These are phyloP conservation scores for Napeogenes sylphis DNA, from an alignment of 2,888 invertebrate genomes.

Conservation along the genomic window DNA sequence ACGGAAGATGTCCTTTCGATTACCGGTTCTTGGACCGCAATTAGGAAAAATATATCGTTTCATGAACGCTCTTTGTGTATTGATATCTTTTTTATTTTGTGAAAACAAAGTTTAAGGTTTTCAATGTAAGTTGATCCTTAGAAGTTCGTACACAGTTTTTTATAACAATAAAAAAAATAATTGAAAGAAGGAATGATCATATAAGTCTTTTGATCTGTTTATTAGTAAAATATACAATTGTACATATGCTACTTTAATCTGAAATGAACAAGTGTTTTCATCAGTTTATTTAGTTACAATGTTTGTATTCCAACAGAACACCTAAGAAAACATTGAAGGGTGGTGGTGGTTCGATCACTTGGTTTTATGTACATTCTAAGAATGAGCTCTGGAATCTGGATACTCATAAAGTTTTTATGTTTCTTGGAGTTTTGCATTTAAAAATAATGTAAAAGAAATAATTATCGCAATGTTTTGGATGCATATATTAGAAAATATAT, in stretches of 20 bases:
- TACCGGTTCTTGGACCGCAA: constrained; percentile 63
- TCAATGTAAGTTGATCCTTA: neutral
- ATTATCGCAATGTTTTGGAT: neutral
- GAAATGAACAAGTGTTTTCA: constrained; percentile 38
- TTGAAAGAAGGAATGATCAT: too few species aligned
- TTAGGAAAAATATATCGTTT: constrained; percentile 49
- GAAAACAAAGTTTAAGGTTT: neutral
- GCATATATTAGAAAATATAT: neutral
- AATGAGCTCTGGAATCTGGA: constrained; percentile 47
- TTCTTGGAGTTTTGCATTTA: constrained; percentile 34
- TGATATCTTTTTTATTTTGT: constrained; percentile 29
- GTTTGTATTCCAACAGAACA: constrained; percentile 55
- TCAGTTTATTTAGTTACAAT: constrained; percentile 52
- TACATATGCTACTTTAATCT: too few species aligned
- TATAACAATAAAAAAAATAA: too few species aligned
- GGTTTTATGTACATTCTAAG: constrained; percentile 48
- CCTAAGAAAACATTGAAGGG: constrained; percentile 51
- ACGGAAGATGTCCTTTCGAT: constrained; percentile 69
- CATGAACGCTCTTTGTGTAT: constrained; percentile 39
- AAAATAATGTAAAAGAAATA: neutral
- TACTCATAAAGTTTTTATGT: constrained; percentile 44
- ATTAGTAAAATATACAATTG: too few species aligned
- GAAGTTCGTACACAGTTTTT: neutral
- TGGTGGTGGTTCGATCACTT: constrained; percentile 38
- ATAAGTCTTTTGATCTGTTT: too few species aligned